Percentiles rank a stretch among this genome's conserved stretches.
Conservation (phyloP, 2,113 vertebrate species). For the Pangasianodon hypophthalmus region DNA sequence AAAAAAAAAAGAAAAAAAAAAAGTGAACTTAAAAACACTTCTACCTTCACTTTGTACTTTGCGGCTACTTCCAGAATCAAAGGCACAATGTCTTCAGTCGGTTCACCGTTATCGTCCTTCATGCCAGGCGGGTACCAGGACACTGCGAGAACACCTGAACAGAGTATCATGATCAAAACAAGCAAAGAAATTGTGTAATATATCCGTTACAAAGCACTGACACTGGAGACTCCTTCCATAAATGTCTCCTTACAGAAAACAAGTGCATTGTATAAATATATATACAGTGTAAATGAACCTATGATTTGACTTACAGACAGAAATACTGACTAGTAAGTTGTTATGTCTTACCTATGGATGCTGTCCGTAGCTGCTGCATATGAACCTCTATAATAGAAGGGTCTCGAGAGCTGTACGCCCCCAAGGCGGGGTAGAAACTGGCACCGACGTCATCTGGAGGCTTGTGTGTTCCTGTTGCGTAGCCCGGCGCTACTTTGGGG, state of each 20-base stretch:
- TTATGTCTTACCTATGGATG: conserved; percentile 84
- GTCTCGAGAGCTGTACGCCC: conserved; percentile 92
- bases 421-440: conserved; percentile 93
- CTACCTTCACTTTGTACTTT: conserved; percentile 91
- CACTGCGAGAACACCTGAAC: conserved; percentile 86
- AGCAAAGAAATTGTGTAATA: not conserved
- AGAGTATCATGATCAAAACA: not conserved
- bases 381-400: conserved; percentile 88
- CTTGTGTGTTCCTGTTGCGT: conserved; percentile 84
- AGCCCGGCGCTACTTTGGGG: conserved; percentile 83
- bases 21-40: conserved; percentile 26
- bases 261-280: too few species aligned
- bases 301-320: too few species aligned
- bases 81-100: conserved; percentile 83
- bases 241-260: not conserved
- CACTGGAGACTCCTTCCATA: not conserved
- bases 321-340: not conserved
- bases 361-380: conserved; percentile 90
- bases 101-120: conserved; percentile 89
- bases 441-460: conserved; percentile 93
- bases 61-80: conserved; percentile 87
- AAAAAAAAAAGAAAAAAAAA: not conserved
- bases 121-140: conserved; percentile 92
- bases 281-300: too few species aligned
- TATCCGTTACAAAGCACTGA: not conserved